Evolutionary conservation across 2,888 invertebrate genomes (phyloP).

Genomic region (Drosophila helvetica): DNA sequence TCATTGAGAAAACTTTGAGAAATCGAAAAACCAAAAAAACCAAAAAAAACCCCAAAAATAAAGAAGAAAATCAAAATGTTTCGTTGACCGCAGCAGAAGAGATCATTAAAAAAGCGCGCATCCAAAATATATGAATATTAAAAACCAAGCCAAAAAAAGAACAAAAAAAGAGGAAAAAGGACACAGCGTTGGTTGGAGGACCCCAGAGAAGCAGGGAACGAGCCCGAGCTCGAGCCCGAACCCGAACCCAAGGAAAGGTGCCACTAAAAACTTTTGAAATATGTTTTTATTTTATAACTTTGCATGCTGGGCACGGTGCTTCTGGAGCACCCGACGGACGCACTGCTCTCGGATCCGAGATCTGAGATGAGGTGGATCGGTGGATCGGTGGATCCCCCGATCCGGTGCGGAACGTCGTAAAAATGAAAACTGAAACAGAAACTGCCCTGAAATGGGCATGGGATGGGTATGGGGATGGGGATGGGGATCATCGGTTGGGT

Average conservation of each 20-base stretch:
- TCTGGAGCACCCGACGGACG: constrained; percentile 72
- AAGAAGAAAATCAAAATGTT: constrained; percentile 43
- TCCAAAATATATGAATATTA: constrained; percentile 75
- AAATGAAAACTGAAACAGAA: constrained; percentile 36
- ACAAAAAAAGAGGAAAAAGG: constrained; percentile 19
- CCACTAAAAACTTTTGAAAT: constrained; percentile 80
- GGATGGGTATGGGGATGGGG: background rate
- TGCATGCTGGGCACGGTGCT: constrained; percentile 78
- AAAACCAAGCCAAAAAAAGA: constrained; percentile 39
- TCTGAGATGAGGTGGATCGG: background rate
- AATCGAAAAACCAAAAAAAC: background rate
- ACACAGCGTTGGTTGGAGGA: constrained; percentile 25
- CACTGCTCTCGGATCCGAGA: background rate
- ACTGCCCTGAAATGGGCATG: constrained; percentile 12
- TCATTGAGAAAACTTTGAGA: constrained; percentile 78
- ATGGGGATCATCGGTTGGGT: background rate
- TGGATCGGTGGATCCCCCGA: background rate
- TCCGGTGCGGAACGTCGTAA: constrained; percentile 66
- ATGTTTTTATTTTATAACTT: constrained; percentile 80
- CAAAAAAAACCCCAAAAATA: background rate
- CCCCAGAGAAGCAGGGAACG: constrained; percentile 16
- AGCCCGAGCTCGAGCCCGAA: background rate
- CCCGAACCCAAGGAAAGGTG: constrained; percentile 44
- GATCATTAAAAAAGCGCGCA: constrained; percentile 71
- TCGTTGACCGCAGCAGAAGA: constrained; percentile 68